Percentiles rank a stretch among this genome's conserved stretches.
phyloP scores from a whole-genome alignment of 92 coral and sea anemone species.

The Actinernus sp. region DNA sequence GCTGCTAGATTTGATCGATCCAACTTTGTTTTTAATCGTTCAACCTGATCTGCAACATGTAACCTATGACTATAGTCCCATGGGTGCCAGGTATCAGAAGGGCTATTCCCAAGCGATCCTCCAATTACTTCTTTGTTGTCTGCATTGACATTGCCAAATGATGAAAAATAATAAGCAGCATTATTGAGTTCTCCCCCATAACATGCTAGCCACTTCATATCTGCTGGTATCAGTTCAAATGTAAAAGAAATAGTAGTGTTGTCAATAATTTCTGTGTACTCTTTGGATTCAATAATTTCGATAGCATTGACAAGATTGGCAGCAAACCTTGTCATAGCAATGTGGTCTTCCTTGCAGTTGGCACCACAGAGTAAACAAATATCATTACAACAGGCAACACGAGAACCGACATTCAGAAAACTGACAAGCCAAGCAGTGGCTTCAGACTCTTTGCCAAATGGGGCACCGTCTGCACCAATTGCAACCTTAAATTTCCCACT shows the following conservation, averaged over 20 bases:
- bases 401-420: background rate
- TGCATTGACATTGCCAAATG: constrained; percentile 55
- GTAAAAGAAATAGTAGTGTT: constrained; percentile 8
- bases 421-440: constrained; percentile 29
- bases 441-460: constrained; percentile 12
- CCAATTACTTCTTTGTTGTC: constrained; percentile 43
- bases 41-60: constrained; percentile 41
- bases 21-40: constrained; percentile 2
- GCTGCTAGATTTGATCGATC: background rate
- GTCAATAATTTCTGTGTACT: background rate
- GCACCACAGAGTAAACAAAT: constrained; percentile 20
- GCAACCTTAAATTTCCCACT: constrained; percentile 15
- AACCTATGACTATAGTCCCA: constrained; percentile 50
- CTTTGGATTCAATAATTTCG: background rate
- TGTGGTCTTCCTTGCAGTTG: constrained; percentile 25
- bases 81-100: constrained; percentile 64
- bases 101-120: constrained; percentile 48
- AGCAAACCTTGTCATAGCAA: constrained; percentile 1
- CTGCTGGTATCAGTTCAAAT: constrained; percentile 50
- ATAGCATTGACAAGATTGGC: background rate
- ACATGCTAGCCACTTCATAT: constrained; percentile 59
- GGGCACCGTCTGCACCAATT: constrained; percentile 20
- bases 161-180: constrained; percentile 60
- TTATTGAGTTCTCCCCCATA: constrained; percentile 51
- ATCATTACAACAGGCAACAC: constrained; percentile 12